A percentile compares a stretch with the other conserved stretches of the same genome.
phyloP scores from a whole-genome alignment of 2,888 invertebrate species.

The Trachelus stipa region DNA sequence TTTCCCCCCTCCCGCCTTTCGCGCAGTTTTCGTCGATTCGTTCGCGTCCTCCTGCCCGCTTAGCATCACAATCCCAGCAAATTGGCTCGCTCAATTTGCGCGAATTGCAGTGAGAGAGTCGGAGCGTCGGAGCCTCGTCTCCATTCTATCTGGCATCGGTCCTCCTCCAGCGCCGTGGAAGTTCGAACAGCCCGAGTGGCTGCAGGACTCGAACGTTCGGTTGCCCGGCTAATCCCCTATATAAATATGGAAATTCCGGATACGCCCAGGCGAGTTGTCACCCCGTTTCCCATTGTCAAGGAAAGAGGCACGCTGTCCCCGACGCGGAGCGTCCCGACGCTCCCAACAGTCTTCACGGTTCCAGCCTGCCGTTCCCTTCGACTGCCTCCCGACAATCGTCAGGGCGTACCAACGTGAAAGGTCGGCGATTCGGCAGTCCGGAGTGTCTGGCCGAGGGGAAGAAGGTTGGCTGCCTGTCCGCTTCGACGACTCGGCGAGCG shows the following conservation, averaged over 20 bases:
- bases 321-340: too few relatives aligned
- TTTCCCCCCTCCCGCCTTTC: not conserved
- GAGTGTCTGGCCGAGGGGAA: too few relatives aligned
- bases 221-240: constrained; percentile 30
- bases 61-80: constrained; percentile 59
- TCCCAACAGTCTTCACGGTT: not conserved
- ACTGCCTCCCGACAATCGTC: not conserved
- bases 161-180: not conserved
- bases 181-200: constrained; percentile 11
- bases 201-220: constrained; percentile 19
- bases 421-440: not conserved
- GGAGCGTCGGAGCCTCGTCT: constrained; percentile 14
- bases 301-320: not conserved
- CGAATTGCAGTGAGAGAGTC: constrained; percentile 38
- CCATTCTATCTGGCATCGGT: not conserved
- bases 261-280: constrained; percentile 2
- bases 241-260: constrained; percentile 48
- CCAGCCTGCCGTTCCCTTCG: not conserved
- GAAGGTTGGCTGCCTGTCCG: not conserved
- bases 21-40: not conserved
- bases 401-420: not conserved
- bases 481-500: not conserved
- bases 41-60: constrained; percentile 30
- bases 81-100: constrained; percentile 56
- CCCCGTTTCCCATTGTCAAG: not conserved